Percentiles rank a stretch among this genome's conserved stretches.
Conservation (phyloP, 1,140 invertebrate genomes). For the Drosophila grimshawi region DNA sequence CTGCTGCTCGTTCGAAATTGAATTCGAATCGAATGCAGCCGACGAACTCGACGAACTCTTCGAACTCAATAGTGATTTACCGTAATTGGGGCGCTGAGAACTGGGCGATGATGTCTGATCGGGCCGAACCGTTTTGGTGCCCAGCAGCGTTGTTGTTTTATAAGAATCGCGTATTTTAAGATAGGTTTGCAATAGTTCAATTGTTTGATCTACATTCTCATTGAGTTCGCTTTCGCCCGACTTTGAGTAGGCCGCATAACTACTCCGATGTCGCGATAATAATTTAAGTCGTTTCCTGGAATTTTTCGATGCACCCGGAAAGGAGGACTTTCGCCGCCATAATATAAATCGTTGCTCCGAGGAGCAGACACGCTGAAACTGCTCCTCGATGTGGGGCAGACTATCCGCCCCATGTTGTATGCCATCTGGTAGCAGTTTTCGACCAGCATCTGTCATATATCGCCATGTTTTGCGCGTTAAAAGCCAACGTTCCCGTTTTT, state of each 20-base stretch:
- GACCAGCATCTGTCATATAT: slow-evolving; percentile 95
- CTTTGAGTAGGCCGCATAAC: slow-evolving; percentile 85
- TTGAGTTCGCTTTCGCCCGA: slow-evolving; percentile 36
- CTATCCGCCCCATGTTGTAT: slow-evolving; percentile 89
- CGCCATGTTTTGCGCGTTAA: slow-evolving; percentile 94
- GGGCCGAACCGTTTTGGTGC: slow-evolving; percentile 70
- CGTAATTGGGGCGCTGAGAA: slow-evolving; percentile 49
- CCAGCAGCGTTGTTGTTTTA: slow-evolving; percentile 67
- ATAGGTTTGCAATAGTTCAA: slow-evolving; percentile 68
- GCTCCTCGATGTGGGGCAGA: slow-evolving; percentile 91
- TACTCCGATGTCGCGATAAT: slow-evolving; percentile 61
- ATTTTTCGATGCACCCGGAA: slow-evolving; percentile 87
- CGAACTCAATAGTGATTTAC: not conserved
- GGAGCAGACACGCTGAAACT: slow-evolving; percentile 93
- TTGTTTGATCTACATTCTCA: slow-evolving; percentile 55
- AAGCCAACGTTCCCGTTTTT: slow-evolving; percentile 90
- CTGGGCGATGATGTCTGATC: slow-evolving; percentile 75
- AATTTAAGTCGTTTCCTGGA: slow-evolving; percentile 85
- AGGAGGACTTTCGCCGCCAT: slow-evolving; percentile 91
- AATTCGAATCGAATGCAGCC: not conserved
- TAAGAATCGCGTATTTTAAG: slow-evolving; percentile 64
- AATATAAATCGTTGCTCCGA: slow-evolving; percentile 91
- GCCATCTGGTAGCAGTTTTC: slow-evolving; percentile 92
- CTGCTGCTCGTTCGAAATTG: not conserved
- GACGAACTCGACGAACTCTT: not conserved